Percentiles rank a stretch among this genome's conserved stretches.
These are phyloP conservation scores for Otolemur crassicaudatus DNA, from an alignment of 2,797 vertebrate genomes.

Conservation along the genomic window DNA sequence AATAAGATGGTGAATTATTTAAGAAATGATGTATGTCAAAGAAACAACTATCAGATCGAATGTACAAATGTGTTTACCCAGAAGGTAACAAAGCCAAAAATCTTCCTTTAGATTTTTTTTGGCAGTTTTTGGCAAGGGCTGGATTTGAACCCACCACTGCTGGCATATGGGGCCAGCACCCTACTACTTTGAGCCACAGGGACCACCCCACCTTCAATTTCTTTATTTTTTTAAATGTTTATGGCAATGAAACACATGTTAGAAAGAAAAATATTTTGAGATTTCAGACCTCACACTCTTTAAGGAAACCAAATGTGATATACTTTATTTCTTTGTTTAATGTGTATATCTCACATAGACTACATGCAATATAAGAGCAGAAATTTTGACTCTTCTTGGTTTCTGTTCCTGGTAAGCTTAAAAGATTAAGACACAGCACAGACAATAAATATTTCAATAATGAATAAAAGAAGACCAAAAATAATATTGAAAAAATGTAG, in stretches of 20 bases:
- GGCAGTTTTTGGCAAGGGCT: too few species aligned
- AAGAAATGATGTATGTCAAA: background rate
- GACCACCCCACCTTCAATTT: too few species aligned
- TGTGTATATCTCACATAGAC: background rate
- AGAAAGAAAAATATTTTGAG: background rate
- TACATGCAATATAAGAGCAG: background rate
- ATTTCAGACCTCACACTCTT: background rate
- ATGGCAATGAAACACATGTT: background rate
- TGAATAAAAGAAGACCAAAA: background rate
- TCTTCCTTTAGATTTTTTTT: background rate
- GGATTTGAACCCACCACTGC: too few species aligned
- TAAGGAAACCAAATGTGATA: background rate
- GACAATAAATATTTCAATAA: background rate
- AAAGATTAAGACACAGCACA: background rate
- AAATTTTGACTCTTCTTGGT: background rate
- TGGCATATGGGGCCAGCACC: too few species aligned
- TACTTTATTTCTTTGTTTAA: background rate
- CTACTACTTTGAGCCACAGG: too few species aligned
- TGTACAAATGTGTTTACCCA: background rate
- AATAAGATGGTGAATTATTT: background rate
- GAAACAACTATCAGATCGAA: background rate
- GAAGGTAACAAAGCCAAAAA: background rate
- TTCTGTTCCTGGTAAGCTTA: background rate
- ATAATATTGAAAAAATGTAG: background rate
- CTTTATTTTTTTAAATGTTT: background rate